Conservation (phyloP, 2,113 vertebrate genomes). For the Embiotoca jacksoni region DNA sequence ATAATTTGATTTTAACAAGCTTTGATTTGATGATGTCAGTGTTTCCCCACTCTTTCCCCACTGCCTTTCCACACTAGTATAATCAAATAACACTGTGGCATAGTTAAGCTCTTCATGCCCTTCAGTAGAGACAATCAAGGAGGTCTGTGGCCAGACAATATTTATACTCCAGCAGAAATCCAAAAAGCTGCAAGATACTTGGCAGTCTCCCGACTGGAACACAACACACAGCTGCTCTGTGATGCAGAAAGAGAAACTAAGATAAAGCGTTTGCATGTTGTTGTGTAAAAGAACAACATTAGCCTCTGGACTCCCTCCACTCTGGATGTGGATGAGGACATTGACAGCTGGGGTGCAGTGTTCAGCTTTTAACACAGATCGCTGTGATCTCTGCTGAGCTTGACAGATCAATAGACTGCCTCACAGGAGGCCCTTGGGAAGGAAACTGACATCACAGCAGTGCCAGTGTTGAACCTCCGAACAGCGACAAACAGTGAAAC, state of each 20-base stretch:
- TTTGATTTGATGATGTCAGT: constrained; percentile 52
- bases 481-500: constrained; percentile 44
- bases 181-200: constrained; percentile 27
- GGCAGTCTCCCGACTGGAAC: constrained; percentile 27
- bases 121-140: constrained; percentile 18
- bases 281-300: constrained; percentile 21
- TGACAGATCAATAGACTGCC: constrained; percentile 57
- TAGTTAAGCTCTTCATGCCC: constrained; percentile 3
- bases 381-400: constrained; percentile 39
- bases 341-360: constrained; percentile 28
- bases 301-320: constrained; percentile 9
- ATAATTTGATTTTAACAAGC: constrained; percentile 41
- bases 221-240: constrained; percentile 39
- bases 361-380: constrained; percentile 35
- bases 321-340: constrained; percentile 22
- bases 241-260: constrained; percentile 24
- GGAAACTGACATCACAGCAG: constrained; percentile 44
- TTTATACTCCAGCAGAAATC: constrained; percentile 25
- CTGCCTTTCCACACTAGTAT: constrained; percentile 19
- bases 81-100: constrained; percentile 48
- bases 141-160: constrained; percentile 19
- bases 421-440: constrained; percentile 45
- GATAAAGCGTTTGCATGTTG: constrained; percentile 10
- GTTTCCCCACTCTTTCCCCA: constrained; percentile 24
- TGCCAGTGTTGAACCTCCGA: constrained; percentile 32